Evolutionary conservation across 2,888 invertebrate species (phyloP).

Genomic region (Ferdinandea cuprea): DNA sequence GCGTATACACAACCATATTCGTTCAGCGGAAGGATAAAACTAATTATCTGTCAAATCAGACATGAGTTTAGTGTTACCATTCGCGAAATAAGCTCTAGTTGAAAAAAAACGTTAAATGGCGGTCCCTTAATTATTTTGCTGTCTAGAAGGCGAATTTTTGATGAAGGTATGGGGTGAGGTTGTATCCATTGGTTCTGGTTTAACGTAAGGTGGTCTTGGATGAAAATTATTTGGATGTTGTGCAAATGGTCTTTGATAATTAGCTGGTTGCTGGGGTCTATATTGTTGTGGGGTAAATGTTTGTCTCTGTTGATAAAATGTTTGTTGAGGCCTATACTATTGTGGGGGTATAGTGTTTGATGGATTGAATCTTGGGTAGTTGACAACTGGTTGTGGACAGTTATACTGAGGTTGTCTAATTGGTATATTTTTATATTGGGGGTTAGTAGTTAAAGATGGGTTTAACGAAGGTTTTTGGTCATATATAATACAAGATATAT

Average conservation of each 20-base stretch:
- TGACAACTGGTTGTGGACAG: neutral
- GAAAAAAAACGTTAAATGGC: no score
- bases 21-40: no score
- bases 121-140: conserved; percentile 4
- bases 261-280: conserved; percentile 1
- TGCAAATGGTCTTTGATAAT: neutral
- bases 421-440: no score
- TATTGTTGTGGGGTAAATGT: neutral
- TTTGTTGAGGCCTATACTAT: neutral
- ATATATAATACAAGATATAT: no score
- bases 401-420: no score
- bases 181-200: conserved; percentile 41
- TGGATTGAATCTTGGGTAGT: conserved; percentile 1
- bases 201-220: conserved; percentile 2
- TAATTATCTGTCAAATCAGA: no score
- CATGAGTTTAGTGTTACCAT: no score
- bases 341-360: conserved; percentile 7
- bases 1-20: no score
- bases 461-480: no score
- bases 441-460: no score
- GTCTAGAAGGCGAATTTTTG: neutral
- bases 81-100: no score
- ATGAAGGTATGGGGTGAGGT: neutral
- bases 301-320: neutral
- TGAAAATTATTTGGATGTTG: neutral